Base-by-base conservation (phyloP, 2,113 vertebrate genomes). In the Cebidichthys violaceus region DNA sequence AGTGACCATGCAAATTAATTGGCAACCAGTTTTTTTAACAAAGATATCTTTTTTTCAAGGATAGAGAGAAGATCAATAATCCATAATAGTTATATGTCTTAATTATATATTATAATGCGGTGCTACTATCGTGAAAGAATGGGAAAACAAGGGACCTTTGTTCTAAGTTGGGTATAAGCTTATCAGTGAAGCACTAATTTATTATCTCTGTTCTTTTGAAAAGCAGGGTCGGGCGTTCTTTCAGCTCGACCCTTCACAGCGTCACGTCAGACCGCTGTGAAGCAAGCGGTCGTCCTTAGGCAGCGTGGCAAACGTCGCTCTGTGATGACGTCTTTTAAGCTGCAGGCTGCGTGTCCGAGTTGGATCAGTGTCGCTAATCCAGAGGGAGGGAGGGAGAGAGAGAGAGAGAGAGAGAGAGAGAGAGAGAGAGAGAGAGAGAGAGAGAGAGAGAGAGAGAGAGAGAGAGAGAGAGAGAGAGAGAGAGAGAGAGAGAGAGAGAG, bases 291-390 rank as follows among this genome's bases (percentile, higher is more conserved):
- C 54, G 1, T 27, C 22, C 29, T 54, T 27, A 18, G 60, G 55
- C 41, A 22, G 54, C 64, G 11, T 59, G 13, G 84, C 31, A 0
- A 61, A 55, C 7, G 59, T 61, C 66, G 39, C 88, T 15, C 22
- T 27, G 54, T 35, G 75, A 74, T 88, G 86, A 86, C 83, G 82
- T 13, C 52, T 64, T 62, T 69, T 77, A 84, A 85, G 73, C 85
- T 41, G 81, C 29, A 84, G 83, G 77, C 85, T 31, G 77, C 27
- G 72, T 64, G 77, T 74, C 45, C 17, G 64, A 24, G 66, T 50
- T 66, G 75, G 81, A 89, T 91, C 75, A 88, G 71, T 74, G 81
- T 67, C 8, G 10, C 78, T 90, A 86, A 92, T 90, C 88, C 81
- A 61, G 13, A 22, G 9, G n/a, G 61, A 60, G 18, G 41, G 60